A percentile compares a stretch with the other conserved stretches of the same genome.
Conservation (phyloP, 2,888 invertebrate genomes). For the Cylloceria caligata region DNA sequence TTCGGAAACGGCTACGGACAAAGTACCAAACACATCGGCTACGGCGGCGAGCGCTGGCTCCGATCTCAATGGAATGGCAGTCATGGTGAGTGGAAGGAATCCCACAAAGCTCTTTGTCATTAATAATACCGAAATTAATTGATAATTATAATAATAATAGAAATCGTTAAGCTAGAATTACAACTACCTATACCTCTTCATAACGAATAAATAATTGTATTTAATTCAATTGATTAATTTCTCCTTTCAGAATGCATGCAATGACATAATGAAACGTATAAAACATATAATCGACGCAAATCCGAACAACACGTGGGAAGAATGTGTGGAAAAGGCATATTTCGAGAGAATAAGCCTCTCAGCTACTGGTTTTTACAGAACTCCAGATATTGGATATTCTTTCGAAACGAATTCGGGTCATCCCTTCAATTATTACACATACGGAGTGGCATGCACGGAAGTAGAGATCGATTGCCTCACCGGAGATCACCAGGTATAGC, state of each 20-base stretch:
- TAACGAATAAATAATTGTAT: background rate
- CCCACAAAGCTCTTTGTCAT: background rate
- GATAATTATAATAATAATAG: no score
- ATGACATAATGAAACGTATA: constrained; percentile 90
- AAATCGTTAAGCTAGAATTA: no score
- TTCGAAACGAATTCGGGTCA: constrained; percentile 90
- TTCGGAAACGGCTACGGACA: constrained; percentile 94
- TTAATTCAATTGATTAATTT: constrained; percentile 8
- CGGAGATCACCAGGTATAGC: constrained; percentile 93
- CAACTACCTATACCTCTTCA: no score
- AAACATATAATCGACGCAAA: constrained; percentile 90
- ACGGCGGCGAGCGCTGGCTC: constrained; percentile 96
- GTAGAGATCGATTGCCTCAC: constrained; percentile 98
- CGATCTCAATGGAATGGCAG: constrained; percentile 96
- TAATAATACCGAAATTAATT: no score
- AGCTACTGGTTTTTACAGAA: constrained; percentile 93
- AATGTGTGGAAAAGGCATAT: constrained; percentile 93
- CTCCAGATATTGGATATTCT: constrained; percentile 90
- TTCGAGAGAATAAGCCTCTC: constrained; percentile 92
- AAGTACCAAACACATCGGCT: constrained; percentile 95
- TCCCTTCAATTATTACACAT: constrained; percentile 94
- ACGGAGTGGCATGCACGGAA: constrained; percentile 93
- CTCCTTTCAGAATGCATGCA: constrained; percentile 90
- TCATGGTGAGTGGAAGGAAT: constrained; percentile 86
- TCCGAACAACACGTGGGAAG: constrained; percentile 93